Percentiles rank a stretch among this genome's conserved stretches.
Evolutionary conservation across 2,797 vertebrate species (phyloP).

Genomic region (Lagorchestes hirsutus): DNA sequence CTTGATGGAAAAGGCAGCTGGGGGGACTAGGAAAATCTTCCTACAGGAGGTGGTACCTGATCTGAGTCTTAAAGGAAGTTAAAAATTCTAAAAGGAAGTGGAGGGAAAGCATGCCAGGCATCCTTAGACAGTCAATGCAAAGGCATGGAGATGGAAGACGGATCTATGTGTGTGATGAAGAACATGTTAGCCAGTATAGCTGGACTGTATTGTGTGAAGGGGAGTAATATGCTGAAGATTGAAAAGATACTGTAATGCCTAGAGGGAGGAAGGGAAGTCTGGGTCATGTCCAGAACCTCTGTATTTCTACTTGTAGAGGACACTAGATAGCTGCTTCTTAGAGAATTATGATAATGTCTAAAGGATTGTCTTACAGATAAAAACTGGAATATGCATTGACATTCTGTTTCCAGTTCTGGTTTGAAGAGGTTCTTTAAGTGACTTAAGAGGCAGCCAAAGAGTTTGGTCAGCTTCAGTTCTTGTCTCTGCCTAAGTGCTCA

Average conservation of each 20-base stretch:
- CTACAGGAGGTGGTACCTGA: too few relatives aligned
- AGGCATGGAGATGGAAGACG: too few relatives aligned
- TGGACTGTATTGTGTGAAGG: not conserved
- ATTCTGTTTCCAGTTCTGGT: not conserved
- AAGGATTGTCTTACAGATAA: not conserved
- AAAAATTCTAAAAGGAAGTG: too few relatives aligned
- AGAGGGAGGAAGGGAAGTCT: not conserved
- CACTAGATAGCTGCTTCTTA: not conserved
- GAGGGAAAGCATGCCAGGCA: not conserved
- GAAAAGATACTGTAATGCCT: not conserved
- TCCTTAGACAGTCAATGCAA: not conserved
- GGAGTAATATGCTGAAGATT: not conserved
- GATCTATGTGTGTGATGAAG: not conserved
- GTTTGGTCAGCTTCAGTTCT: not conserved
- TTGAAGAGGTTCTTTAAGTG: not conserved
- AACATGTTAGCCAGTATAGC: not conserved
- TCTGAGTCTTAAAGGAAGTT: too few relatives aligned
- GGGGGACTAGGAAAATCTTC: too few relatives aligned
- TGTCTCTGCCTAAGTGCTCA: not conserved
- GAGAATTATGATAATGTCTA: not conserved
- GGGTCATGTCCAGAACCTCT: not conserved
- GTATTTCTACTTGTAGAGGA: not conserved
- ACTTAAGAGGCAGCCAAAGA: not conserved
- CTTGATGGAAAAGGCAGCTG: too few relatives aligned
- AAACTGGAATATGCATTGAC: too few relatives aligned